Percentiles rank a stretch among this genome's conserved stretches.
These are phyloP conservation scores for Lycaena phlaeas DNA, from an alignment of 2,888 invertebrate species.

Conservation along the genomic window DNA sequence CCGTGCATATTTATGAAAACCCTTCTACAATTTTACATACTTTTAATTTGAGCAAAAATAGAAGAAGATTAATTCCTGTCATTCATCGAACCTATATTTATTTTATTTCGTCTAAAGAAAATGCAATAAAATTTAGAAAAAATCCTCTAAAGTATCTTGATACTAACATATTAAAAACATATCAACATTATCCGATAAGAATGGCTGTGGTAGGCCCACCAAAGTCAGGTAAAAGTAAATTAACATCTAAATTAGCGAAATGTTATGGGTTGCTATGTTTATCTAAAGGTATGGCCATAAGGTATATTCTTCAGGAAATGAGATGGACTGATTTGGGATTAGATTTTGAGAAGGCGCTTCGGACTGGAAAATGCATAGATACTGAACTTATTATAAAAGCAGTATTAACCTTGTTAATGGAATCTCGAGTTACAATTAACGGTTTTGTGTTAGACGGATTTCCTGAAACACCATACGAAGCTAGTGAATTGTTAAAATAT, in stretches of 20 bases:
- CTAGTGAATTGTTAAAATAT: conserved; percentile 52
- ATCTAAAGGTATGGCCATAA: conserved; percentile 66
- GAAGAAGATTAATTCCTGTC: conserved; percentile 62
- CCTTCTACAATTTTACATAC: conserved; percentile 57
- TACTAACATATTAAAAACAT: conserved; percentile 43
- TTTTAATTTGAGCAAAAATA: conserved; percentile 52
- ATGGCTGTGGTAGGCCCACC: conserved; percentile 75
- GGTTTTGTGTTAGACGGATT: conserved; percentile 78
- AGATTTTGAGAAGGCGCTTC: conserved; percentile 44
- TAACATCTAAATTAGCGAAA: conserved; percentile 67
- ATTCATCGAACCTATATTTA: conserved; percentile 75
- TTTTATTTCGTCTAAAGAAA: conserved; percentile 64
- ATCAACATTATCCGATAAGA: conserved; percentile 64
- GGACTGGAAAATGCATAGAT: conserved; percentile 51
- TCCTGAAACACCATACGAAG: conserved; percentile 65
- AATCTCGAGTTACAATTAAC: conserved; percentile 57
- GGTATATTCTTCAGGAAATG: conserved; percentile 59
- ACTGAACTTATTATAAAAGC: conserved; percentile 60
- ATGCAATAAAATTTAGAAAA: conserved; percentile 58
- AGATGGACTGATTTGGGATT: conserved; percentile 64
- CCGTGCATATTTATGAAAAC: conserved; percentile 72
- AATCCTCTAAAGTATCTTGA: conserved; percentile 72
- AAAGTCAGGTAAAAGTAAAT: conserved; percentile 74
- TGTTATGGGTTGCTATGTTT: conserved; percentile 69
- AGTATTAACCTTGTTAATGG: conserved; percentile 64